Evolutionary conservation across 2,888 invertebrate species (phyloP).

Genomic region (Anarsia innoxiella): DNA sequence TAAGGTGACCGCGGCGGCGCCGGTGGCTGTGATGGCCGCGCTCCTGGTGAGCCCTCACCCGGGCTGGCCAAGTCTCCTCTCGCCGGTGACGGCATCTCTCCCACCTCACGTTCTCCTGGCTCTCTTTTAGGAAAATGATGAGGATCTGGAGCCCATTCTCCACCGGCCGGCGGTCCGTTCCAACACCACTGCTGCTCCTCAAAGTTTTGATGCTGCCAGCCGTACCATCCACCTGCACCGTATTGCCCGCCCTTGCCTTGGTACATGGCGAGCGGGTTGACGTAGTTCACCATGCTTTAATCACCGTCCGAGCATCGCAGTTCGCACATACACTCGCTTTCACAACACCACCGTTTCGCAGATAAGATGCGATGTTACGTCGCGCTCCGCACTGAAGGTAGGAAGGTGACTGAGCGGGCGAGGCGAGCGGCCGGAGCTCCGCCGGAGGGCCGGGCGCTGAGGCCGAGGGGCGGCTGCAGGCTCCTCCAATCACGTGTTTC

Average conservation of each 20-base stretch:
- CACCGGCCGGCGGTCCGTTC: constrained; percentile 66
- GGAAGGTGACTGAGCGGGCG: constrained; percentile 49
- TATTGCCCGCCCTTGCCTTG: constrained; percentile 77
- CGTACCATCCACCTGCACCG: constrained; percentile 65
- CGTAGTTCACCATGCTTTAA: constrained; percentile 83
- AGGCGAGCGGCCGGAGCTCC: constrained; percentile 22
- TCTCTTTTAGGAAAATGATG: constrained; percentile 66
- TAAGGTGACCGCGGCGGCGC: constrained; percentile 86
- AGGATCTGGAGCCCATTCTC: constrained; percentile 65
- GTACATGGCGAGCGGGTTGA: constrained; percentile 80
- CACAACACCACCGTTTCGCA: constrained; percentile 51
- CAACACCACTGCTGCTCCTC: constrained; percentile 76
- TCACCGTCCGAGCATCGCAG: constrained; percentile 69
- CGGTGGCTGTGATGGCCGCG: constrained; percentile 73
- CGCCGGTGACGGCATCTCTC: constrained; percentile 65
- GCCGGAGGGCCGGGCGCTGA: constrained; percentile 21
- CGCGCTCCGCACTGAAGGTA: constrained; percentile 45
- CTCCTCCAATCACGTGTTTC: constrained; percentile 49
- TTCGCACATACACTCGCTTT: constrained; percentile 65
- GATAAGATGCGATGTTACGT: constrained; percentile 34
- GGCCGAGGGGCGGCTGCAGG: constrained; percentile 28
- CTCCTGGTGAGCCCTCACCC: constrained; percentile 68
- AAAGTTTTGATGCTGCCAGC: constrained; percentile 69
- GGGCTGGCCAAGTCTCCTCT: constrained; percentile 74
- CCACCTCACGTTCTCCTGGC: constrained; percentile 57